Evolutionary conservation across 1,140 invertebrate species (phyloP), one percentile per base, ranked within the genome.

Genomic region (Euwallacea fornicatus): DNA sequence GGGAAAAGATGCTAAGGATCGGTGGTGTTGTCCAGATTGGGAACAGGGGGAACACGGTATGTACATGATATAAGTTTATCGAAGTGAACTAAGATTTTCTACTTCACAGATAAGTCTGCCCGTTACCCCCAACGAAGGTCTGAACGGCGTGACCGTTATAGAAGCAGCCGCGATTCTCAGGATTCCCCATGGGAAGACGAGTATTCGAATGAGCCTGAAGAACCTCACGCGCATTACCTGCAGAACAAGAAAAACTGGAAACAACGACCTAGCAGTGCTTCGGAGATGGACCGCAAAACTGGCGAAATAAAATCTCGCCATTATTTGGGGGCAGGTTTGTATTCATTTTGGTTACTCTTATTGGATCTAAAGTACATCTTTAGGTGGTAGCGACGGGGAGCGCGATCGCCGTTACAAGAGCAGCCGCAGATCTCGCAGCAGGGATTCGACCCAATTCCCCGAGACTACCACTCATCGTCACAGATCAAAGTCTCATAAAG

Each of bases 211-310:
- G 78, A 80, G 43, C 63, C 75, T 0, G 79, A 81, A 53, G 83
- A 84, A 64, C 75, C 80, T 41, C 72, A 73, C 43, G 75, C 78
- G 4, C 78, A 84, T 72, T 83, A 85, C 75, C 21, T 82, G 42
- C 75, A 83, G 8, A 81, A 85, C 4, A 87, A 85, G 43, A 81
- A 86, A 69, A 86, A 85, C 71, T 86, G 85, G 75, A 88, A 87
- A 66, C 88, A 88, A 73, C 81, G 88, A 69, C 88, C 88, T 0
- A 86, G 86, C 50, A 89, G 88, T 76, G 88, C 88, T 0, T 83
- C 84, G 1, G 84, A 85, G 73, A 83, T 82, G 56, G 84, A 85
- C 71, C 76, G 84, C 11, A 83, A 83, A 54, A 78, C 83, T 42
- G 83, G 83, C 2, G 83, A 85, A 71, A 83, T 81, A 63, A 81